A percentile compares a stretch with the other conserved stretches of the same genome.
Evolutionary conservation across 2,113 vertebrate species (phyloP).

Genomic region (Tragelaphus strepsiceros): DNA sequence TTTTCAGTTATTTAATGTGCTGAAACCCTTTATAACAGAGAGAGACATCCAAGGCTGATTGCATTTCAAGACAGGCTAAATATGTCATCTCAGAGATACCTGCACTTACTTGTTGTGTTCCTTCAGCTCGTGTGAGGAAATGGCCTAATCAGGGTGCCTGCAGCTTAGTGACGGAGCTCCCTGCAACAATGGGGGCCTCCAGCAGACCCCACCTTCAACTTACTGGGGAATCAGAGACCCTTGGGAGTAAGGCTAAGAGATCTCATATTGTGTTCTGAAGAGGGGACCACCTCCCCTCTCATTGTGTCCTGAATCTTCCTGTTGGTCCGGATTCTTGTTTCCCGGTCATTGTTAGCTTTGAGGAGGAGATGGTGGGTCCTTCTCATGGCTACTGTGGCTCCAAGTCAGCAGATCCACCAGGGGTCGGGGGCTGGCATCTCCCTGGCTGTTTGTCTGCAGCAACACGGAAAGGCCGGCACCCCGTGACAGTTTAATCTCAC

Average conservation of each 20-base stretch:
- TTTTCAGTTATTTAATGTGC: background rate
- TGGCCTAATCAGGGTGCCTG: background rate
- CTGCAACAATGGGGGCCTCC: background rate
- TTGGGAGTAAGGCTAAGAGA: background rate
- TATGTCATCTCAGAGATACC: background rate
- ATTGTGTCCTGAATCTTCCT: background rate
- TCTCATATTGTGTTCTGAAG: background rate
- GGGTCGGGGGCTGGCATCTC: conserved; percentile 52
- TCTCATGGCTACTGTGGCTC: background rate
- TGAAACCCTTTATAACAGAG: background rate
- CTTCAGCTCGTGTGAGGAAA: background rate
- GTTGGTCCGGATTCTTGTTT: background rate
- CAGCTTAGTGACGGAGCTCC: background rate
- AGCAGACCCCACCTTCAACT: background rate
- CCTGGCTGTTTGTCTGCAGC: conserved; percentile 15
- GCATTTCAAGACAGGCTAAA: background rate
- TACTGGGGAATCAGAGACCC: background rate
- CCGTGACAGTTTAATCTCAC: conserved; percentile 76
- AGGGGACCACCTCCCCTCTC: background rate
- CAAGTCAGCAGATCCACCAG: conserved; percentile 20
- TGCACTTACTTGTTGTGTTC: background rate
- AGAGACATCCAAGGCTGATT: background rate
- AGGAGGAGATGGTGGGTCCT: background rate
- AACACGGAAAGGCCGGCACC: conserved; percentile 46
- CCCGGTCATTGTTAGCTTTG: background rate